These are phyloP conservation scores for Cheiracanthium punctorium DNA, from an alignment of 2,888 invertebrate species.

Conservation along the genomic window DNA sequence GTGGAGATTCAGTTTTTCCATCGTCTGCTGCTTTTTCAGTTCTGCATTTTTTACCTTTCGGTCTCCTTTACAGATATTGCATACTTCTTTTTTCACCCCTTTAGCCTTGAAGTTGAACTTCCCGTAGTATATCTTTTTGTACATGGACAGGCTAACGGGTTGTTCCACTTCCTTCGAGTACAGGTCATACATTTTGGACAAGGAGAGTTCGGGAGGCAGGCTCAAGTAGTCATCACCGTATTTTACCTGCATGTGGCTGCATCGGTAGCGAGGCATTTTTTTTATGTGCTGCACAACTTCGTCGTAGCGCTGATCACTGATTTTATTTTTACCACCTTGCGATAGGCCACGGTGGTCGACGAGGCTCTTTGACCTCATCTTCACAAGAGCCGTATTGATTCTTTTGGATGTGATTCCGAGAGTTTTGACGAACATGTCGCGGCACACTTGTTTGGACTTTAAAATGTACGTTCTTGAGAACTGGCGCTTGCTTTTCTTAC, in stretches of 20 bases:
- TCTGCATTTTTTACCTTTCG: slow-evolving; percentile 48
- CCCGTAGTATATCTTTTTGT: slow-evolving; percentile 64
- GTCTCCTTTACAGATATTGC: slow-evolving; percentile 59
- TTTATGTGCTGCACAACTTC: slow-evolving; percentile 62
- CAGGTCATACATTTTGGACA: slow-evolving; percentile 65
- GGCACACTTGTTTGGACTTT: slow-evolving; percentile 60
- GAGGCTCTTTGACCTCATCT: slow-evolving; percentile 56
- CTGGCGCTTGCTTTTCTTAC: slow-evolving; percentile 56
- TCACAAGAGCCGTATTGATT: slow-evolving; percentile 58
- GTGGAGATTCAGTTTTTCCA: slow-evolving; percentile 35
- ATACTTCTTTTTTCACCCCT: slow-evolving; percentile 52
- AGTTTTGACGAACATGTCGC: slow-evolving; percentile 61
- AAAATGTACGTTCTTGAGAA: slow-evolving; percentile 57
- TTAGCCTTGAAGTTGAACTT: slow-evolving; percentile 59
- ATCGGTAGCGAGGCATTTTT: slow-evolving; percentile 60
- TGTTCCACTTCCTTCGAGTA: slow-evolving; percentile 55
- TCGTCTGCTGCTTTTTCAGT: slow-evolving; percentile 36
- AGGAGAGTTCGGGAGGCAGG: slow-evolving; percentile 46
- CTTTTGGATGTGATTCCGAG: slow-evolving; percentile 59
- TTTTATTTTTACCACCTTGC: slow-evolving; percentile 61
- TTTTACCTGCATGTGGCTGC: slow-evolving; percentile 56
- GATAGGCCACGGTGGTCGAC: slow-evolving; percentile 58
- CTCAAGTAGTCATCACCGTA: slow-evolving; percentile 47
- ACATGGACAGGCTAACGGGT: slow-evolving; percentile 62
- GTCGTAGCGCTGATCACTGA: slow-evolving; percentile 55